Percentiles rank a stretch among this genome's conserved stretches.
These are phyloP conservation scores for Scopus umbretta DNA, from an alignment of 2,113 vertebrate genomes.

Conservation along the genomic window DNA sequence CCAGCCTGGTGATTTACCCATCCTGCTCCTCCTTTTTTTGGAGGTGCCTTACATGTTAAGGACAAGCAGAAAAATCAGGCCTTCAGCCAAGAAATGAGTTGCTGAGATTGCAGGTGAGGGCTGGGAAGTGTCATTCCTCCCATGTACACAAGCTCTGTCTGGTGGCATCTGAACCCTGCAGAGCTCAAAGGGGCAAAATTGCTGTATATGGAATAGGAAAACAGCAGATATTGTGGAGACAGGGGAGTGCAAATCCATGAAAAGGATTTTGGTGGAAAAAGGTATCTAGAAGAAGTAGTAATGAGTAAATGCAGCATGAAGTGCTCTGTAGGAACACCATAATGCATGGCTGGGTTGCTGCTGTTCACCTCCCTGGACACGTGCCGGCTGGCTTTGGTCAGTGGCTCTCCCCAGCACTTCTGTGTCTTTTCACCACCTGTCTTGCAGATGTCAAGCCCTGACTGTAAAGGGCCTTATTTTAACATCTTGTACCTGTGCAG, in stretches of 20 bases:
- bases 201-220: background rate
- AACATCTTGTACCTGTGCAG: background rate
- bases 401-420: background rate
- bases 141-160: rapidly evolving
- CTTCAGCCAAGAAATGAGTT: background rate
- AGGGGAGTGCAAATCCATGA: background rate
- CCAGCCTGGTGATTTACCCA: background rate
- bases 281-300: background rate
- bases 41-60: background rate
- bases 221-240: background rate
- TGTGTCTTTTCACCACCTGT: background rate
- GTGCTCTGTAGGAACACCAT: background rate
- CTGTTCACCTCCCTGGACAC: rapidly evolving
- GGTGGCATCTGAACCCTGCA: background rate
- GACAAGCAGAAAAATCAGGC: background rate
- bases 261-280: background rate
- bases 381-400: background rate
- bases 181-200: background rate
- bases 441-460: background rate
- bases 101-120: background rate
- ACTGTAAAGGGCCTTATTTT: background rate
- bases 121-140: background rate
- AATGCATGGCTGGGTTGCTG: rapidly evolving
- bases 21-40: background rate
- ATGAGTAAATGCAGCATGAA: background rate